Conservation (phyloP, 1,140 invertebrate species). For the Drosophila funebris region DNA sequence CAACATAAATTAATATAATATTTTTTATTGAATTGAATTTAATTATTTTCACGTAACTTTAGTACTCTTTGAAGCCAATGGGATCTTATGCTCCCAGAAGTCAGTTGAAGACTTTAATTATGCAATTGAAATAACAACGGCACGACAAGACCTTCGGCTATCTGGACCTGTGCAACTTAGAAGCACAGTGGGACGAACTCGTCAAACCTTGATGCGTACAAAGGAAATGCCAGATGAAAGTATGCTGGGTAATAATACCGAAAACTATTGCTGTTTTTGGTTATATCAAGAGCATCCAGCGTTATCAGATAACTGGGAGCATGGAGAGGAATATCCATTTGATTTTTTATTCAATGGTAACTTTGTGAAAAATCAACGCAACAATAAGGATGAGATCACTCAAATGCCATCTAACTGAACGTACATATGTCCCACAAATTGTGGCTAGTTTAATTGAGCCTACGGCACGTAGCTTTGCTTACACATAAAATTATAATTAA, state of each 20-base stretch:
- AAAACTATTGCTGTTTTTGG: conserved; percentile 65
- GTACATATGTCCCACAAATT: neutral
- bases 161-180: neutral
- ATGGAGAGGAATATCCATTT: conserved; percentile 41
- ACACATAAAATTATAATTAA: conserved; percentile 68
- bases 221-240: neutral
- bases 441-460: conserved; percentile 56
- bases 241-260: neutral
- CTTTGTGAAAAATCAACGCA: conserved; percentile 37
- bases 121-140: conserved; percentile 33
- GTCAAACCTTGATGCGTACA: neutral
- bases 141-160: neutral
- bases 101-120: conserved; percentile 28
- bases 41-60: neutral
- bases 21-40: neutral
- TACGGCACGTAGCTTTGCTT: conserved; percentile 37
- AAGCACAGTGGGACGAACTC: conserved; percentile 38
- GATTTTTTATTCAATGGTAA: conserved; percentile 50
- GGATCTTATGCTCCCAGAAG: neutral
- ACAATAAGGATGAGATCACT: conserved; percentile 1
- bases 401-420: neutral
- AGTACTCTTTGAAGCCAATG: neutral
- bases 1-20: neutral
- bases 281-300: conserved; percentile 47
- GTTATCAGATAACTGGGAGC: conserved; percentile 20